Conservation (phyloP, 2,113 vertebrate species). For the Oreochromis aureus region DNA sequence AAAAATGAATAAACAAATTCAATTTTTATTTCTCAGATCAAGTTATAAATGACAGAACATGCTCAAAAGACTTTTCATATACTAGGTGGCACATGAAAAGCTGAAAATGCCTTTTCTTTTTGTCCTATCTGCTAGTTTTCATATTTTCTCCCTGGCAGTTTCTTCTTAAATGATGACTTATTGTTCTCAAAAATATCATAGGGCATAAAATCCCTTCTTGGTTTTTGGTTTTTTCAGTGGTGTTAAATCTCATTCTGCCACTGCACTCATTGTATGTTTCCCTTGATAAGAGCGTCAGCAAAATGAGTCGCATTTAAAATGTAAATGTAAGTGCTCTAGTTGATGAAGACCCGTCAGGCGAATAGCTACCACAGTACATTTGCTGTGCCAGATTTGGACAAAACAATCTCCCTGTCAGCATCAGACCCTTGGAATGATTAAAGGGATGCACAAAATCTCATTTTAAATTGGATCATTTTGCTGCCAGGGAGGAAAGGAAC, state of each 20-base stretch:
- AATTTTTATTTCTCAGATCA: background rate
- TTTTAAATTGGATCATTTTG: background rate
- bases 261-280: background rate
- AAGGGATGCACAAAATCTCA: conserved; percentile 31
- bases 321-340: conserved; percentile 43
- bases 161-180: background rate
- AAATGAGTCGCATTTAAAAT: conserved; percentile 51
- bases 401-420: conserved; percentile 56
- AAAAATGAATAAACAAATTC: background rate
- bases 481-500: background rate
- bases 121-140: background rate
- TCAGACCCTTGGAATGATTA: conserved; percentile 38
- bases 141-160: background rate
- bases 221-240: background rate
- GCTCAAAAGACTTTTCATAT: background rate
- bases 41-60: background rate
- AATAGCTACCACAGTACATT: conserved; percentile 22
- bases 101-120: background rate
- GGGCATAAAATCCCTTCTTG: background rate
- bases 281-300: conserved; percentile 25
- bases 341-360: conserved; percentile 35
- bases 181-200: background rate
- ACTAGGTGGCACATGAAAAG: background rate
- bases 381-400: conserved; percentile 46
- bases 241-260: background rate